Conservation (phyloP, 2,797 vertebrate species). For the Chaunax sp. region DNA sequence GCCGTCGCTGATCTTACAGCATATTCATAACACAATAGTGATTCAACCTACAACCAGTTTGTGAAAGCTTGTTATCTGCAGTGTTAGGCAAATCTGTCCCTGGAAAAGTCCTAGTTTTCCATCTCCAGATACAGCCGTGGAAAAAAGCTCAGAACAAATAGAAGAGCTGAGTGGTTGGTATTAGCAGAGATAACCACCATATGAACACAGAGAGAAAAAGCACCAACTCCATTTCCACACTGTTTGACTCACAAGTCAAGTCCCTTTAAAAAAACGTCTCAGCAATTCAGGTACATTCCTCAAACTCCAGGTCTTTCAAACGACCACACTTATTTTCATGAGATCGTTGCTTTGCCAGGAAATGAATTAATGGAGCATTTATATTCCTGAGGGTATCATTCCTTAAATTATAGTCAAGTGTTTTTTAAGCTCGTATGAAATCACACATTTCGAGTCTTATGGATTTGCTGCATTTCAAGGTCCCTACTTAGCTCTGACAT, state of each 20-base stretch:
- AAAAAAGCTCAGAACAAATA: slow-evolving; percentile 16
- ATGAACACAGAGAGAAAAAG: slow-evolving; percentile 16
- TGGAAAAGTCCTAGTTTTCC: slow-evolving; percentile 21
- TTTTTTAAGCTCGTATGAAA: too few species aligned
- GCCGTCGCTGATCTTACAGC: too few species aligned
- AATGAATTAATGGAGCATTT: slow-evolving; percentile 56
- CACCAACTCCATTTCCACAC: not conserved
- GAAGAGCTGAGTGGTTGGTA: slow-evolving; percentile 7
- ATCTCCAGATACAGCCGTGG: slow-evolving; percentile 21
- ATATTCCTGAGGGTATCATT: slow-evolving; percentile 41
- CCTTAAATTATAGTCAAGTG: too few species aligned
- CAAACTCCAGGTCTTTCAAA: slow-evolving; percentile 35
- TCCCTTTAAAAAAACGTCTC: slow-evolving; percentile 2
- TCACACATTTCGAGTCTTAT: too few species aligned
- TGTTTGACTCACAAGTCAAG: slow-evolving; percentile 18
- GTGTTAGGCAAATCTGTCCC: slow-evolving; percentile 16
- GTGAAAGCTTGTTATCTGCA: slow-evolving; percentile 6
- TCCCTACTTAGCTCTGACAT: too few species aligned
- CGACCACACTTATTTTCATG: slow-evolving; percentile 28
- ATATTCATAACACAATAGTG: slow-evolving; percentile 5
- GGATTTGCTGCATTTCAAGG: too few species aligned
- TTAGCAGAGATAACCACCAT: slow-evolving; percentile 1
- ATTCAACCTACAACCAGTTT: slow-evolving; percentile 12
- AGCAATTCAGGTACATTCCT: slow-evolving; percentile 11
- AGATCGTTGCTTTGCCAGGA: slow-evolving; percentile 33